Evolutionary conservation across 2,113 vertebrate genomes (phyloP).

Genomic region (human (Homo sapiens)): DNA sequence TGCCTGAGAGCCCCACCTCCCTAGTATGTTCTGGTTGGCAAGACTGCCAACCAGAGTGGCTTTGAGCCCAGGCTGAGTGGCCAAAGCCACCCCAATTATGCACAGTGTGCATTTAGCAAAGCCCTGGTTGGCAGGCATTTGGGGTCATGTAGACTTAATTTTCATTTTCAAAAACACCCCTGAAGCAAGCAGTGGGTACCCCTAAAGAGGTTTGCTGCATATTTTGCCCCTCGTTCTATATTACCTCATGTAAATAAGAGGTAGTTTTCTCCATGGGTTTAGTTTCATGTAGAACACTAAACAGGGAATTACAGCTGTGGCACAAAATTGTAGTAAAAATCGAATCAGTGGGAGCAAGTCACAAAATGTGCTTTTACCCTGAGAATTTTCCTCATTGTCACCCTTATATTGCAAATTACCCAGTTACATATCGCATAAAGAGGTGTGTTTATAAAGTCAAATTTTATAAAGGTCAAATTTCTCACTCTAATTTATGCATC

Average conservation of each 20-base stretch:
- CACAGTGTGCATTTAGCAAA: background rate
- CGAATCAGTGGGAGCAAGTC: background rate
- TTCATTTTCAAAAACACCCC: constrained; percentile 40
- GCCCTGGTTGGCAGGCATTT: background rate
- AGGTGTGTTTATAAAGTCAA: background rate
- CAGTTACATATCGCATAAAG: background rate
- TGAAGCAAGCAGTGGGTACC: background rate
- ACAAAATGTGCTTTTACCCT: background rate
- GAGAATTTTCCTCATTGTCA: background rate
- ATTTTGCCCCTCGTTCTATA: background rate
- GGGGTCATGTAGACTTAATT: background rate
- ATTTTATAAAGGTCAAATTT: background rate
- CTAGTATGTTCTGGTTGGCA: background rate
- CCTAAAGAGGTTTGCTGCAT: background rate
- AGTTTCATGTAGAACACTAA: background rate
- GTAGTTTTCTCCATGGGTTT: background rate
- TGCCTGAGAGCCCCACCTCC: background rate
- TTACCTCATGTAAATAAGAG: background rate
- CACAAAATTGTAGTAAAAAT: background rate
- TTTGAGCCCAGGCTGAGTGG: background rate
- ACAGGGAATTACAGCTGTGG: background rate
- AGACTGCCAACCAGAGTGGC: background rate
- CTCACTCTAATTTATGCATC: background rate
- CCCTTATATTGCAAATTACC: background rate
- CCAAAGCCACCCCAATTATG: background rate